Evolutionary conservation across 2,888 invertebrate genomes (phyloP), one percentile per base, ranked within the genome.

Genomic region (Stenodera caucasica): DNA sequence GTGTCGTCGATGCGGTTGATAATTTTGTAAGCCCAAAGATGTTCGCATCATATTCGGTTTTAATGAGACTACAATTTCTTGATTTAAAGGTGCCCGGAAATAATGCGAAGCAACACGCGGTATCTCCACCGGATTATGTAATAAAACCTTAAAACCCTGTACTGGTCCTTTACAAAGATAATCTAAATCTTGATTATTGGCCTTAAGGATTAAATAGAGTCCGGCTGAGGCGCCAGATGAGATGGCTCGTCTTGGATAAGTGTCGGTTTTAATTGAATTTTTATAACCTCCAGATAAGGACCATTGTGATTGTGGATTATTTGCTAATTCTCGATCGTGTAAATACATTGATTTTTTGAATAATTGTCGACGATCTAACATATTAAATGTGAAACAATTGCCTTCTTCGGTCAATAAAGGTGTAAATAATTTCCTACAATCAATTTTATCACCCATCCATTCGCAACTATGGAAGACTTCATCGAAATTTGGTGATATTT

Each of bases 1-100:
- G 72, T 86, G 85, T 2, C 88, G 83, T 51, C 86, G 84, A 33
- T 81, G 77, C 0, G 88, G 85, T 49, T 83, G 81, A 66, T 89
- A 89, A 55, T 85, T 82, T 67, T 81, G 82, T 1, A 89, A 78
- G 9, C 86, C 86, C 51, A 84, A 83, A 0, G 88, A 87, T 1
- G 89, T 89, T 2, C 86, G 87, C 78, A 88, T 89, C 81, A 89
- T 88, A 75, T 87, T 86, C 2, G 89, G 88, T 71, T 85, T 84
- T 11, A 89, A 85, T 1, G 87, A 86, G 0, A 87, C 86, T 4
- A 88, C 82, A 0, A 89, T 84, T 74, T 88, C 88, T 72, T 88
- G 87, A 51, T 85, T 83, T 58, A 87, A 78, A n/a, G 88, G 88
- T 33, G 86, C 83, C 51, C 88, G 82, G 74, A 89, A 88, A 72